Evolutionary conservation across 2,888 invertebrate species (phyloP).

Genomic region (Chrysolina oricalcia): DNA sequence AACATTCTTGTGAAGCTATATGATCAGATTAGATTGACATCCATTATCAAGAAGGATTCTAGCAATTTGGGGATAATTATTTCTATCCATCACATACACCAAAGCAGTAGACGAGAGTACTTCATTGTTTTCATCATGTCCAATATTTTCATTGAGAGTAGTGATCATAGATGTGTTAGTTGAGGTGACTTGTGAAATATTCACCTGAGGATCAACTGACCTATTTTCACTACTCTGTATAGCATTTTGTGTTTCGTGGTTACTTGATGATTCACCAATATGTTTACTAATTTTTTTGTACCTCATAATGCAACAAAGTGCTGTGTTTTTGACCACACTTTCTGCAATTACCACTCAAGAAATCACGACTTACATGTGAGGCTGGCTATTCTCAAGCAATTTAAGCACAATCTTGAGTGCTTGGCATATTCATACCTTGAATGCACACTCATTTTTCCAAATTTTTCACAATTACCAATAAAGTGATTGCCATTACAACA

Average conservation of each 20-base stretch:
- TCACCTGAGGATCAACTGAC: no score
- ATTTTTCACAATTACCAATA: conserved; percentile 23
- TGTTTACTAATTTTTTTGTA: not conserved
- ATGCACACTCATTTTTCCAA: conserved; percentile 22
- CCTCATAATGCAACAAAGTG: conserved; percentile 19
- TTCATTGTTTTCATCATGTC: no score
- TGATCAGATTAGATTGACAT: no score
- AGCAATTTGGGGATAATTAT: no score
- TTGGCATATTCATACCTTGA: conserved; percentile 18
- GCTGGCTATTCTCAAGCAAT: conserved; percentile 4
- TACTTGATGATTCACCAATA: not conserved
- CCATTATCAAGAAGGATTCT: no score
- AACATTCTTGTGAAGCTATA: not conserved
- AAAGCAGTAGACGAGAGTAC: no score
- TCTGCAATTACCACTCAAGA: conserved; percentile 8
- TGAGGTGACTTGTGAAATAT: no score
- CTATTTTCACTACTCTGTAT: no score
- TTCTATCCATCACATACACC: no score
- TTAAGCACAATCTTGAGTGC: not conserved
- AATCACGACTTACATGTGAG: conserved; percentile 16
- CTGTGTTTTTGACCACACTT: conserved; percentile 21
- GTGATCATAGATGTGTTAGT: no score
- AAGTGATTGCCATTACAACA: conserved; percentile 19
- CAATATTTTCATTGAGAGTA: no score
- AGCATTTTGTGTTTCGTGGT: not conserved